Percentiles rank a stretch among this genome's conserved stretches.
phyloP scores from a whole-genome alignment of 2,113 vertebrate genomes.

The Gorsachius goisagi region DNA sequence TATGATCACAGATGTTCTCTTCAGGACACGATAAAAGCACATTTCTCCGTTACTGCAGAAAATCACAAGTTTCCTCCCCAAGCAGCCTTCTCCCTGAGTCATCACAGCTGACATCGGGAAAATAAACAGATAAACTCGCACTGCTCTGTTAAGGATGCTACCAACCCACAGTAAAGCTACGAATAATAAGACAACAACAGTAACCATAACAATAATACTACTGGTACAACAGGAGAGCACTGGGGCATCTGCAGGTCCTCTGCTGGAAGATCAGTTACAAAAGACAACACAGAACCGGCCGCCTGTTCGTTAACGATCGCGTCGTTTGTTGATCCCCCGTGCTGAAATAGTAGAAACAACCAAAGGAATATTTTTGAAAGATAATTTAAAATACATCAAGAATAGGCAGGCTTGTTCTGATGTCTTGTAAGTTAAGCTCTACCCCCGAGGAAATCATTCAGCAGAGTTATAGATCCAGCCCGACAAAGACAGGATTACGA shows the following conservation, averaged over 20 bases:
- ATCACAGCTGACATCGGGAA: background rate
- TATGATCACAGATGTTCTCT: background rate
- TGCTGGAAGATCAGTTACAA: background rate
- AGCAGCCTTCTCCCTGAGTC: background rate
- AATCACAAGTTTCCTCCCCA: background rate
- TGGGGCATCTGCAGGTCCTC: background rate
- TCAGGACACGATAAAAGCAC: background rate
- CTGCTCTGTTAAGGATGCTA: background rate
- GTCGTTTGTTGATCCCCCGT: background rate
- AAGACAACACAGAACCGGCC: background rate
- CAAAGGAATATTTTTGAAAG: background rate
- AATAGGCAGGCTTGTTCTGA: background rate
- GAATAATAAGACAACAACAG: background rate
- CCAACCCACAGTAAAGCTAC: background rate
- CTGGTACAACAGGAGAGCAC: background rate
- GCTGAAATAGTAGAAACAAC: background rate
- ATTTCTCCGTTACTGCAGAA: background rate
- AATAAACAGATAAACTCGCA: background rate
- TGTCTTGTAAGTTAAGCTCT: background rate
- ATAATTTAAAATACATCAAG: background rate
- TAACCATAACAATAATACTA: background rate
- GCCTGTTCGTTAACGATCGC: background rate
- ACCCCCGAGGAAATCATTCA: background rate
- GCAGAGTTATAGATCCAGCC: background rate
- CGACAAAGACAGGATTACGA: background rate